Percentiles rank a stretch among this genome's conserved stretches.
Conservation (phyloP, 2,888 invertebrate species). For the Andrena camellia region DNA sequence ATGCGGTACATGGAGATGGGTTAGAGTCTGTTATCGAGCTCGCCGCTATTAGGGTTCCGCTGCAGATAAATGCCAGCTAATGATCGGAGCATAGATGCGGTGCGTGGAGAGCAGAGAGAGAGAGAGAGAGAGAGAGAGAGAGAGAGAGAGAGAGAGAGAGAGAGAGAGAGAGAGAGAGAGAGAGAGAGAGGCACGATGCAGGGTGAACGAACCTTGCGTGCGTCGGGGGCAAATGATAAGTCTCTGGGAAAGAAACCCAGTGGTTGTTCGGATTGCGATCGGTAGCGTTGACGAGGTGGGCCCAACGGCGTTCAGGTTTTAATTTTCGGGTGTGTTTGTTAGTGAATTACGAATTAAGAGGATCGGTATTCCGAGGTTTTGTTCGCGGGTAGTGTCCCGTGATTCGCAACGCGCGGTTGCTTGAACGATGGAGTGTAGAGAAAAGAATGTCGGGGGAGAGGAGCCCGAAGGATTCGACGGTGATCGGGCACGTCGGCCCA, state of each 20-base stretch:
- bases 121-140: no score
- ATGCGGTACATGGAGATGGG: not conserved
- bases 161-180: no score
- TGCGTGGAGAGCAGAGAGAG: not conserved
- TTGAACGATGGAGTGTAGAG: not conserved
- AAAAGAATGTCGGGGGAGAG: not conserved
- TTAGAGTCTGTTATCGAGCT: conserved; percentile 1
- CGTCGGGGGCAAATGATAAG: not conserved
- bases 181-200: not conserved
- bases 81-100: not conserved
- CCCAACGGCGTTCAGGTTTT: no score
- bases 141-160: no score
- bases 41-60: not conserved
- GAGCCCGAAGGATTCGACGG: conserved; percentile 25
- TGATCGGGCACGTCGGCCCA: conserved; percentile 44
- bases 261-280: not conserved
- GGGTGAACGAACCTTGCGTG: not conserved
- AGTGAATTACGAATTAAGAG: not conserved
- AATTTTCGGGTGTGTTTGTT: not conserved
- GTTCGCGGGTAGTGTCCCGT: conserved; percentile 26
- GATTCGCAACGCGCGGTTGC: conserved; percentile 5
- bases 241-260: not conserved
- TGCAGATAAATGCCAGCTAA: conserved; percentile 6
- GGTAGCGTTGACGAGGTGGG: no score
- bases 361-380: conserved; percentile 44